These are phyloP conservation scores for Benthosema pterotum DNA, from an alignment of 2,797 vertebrate species.

Conservation along the genomic window DNA sequence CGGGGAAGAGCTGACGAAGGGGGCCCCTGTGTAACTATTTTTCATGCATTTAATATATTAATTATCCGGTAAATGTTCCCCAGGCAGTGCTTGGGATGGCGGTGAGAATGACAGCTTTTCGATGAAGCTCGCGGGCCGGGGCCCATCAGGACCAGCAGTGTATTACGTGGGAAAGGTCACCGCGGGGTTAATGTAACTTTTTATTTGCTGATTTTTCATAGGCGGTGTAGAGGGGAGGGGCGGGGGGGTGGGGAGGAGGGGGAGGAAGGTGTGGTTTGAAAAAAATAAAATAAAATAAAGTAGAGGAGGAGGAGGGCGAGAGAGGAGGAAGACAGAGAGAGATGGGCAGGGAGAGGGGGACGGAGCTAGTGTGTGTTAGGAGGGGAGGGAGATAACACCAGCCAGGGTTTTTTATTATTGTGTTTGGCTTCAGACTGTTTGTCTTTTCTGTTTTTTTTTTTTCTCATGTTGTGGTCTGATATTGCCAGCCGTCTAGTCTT, in stretches of 20 bases:
- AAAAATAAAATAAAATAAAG: slow-evolving; percentile 20
- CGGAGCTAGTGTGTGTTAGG: slow-evolving; percentile 46
- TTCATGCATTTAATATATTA: slow-evolving; percentile 99
- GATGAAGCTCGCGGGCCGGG: slow-evolving; percentile 87
- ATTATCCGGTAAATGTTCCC: slow-evolving; percentile 99
- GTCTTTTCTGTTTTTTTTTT: slow-evolving; percentile 23
- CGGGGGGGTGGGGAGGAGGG: slow-evolving; percentile 67
- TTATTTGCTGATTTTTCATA: slow-evolving; percentile 99
- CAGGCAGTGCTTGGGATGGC: slow-evolving; percentile 95
- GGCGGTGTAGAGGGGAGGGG: slow-evolving; percentile 69
- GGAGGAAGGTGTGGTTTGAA: slow-evolving; percentile 78
- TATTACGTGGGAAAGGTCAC: slow-evolving; percentile 98
- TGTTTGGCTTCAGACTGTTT: slow-evolving; percentile 64
- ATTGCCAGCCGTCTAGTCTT: slow-evolving; percentile 41
- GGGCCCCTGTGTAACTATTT: slow-evolving; percentile 97
- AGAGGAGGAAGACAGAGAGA: slow-evolving; percentile 38
- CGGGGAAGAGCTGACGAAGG: slow-evolving; percentile 85
- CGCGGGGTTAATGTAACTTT: slow-evolving; percentile 99
- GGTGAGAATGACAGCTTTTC: slow-evolving; percentile 96
- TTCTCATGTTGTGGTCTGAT: slow-evolving; percentile 52
- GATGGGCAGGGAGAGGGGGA: slow-evolving; percentile 37
- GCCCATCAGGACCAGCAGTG: slow-evolving; percentile 92
- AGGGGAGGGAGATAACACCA: slow-evolving; percentile 75
- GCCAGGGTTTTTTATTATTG: slow-evolving; percentile 66
- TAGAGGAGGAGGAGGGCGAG: slow-evolving; percentile 6